Base-by-base conservation (phyloP, 2,113 vertebrate genomes). In the Euleptes europaea region DNA sequence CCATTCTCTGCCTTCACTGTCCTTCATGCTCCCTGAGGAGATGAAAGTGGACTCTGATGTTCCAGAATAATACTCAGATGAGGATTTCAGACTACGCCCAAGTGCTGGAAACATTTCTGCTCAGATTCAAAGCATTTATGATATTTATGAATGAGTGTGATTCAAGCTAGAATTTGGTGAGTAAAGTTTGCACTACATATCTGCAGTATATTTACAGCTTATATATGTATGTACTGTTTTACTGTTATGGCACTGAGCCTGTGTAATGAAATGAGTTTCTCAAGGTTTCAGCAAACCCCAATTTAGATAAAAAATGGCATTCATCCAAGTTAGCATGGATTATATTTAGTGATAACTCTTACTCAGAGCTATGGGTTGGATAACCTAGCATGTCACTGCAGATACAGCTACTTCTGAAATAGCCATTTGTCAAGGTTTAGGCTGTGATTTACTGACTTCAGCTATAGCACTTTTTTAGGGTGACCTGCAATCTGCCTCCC, bases 331-430 rank as follows among this genome's bases (percentile, higher is more conserved):
- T 26, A 54, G 35, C 0, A 0, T 54, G 74, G 80, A 44, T 77
- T 51, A 60, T 60, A 35, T 1, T 5, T 11, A 17, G 38, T 78
- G 40, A 47, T 77, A 63, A 5, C 31, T 28, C 2, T 1, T 21
- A 0, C 19, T 86, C 77, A 78, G 2, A 72, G 84, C 14, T 84
- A 60, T 0, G 0, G 5, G 63, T 73, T 88, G 23, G 40, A 77
- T 51, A 80, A 60, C 76, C 35, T 0, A 0, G 0, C 49, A 71
- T 3, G 0, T 85, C 77, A 21, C 19, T 17, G 69, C 88, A 84
- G 66, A 88, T 84, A 77, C 44, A 70, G 13, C 31, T 88, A 82
- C 57, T 86, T 87, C 74, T 88, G 69, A 42, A 87, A 72, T 42
- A 78, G 26, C 65, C 77, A 17, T 21, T 86, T 72, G 84, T 78